A percentile compares a stretch with the other conserved stretches of the same genome.
phyloP scores from a whole-genome alignment of 2,113 vertebrate genomes.

The Gobiocypris rarus region DNA sequence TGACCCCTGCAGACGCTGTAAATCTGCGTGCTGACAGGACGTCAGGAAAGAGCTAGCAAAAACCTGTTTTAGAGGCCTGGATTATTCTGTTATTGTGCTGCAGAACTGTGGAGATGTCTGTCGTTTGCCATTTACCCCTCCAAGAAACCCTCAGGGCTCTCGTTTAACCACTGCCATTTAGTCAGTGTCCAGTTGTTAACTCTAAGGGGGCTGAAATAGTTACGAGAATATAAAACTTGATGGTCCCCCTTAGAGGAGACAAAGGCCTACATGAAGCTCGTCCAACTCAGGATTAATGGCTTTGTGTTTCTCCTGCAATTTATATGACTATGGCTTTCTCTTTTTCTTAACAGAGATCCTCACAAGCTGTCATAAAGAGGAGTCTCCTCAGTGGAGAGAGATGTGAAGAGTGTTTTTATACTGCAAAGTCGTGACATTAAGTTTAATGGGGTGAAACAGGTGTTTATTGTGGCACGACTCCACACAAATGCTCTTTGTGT shows the following conservation, averaged over 20 bases:
- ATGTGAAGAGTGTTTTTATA: constrained; percentile 11
- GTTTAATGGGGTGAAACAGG: constrained; percentile 22
- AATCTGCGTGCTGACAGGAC: not conserved
- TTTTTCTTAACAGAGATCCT: constrained; percentile 63
- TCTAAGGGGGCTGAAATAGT: constrained; percentile 75
- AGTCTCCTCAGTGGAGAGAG: not conserved
- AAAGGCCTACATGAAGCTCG: constrained; percentile 75
- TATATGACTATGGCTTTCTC: constrained; percentile 65
- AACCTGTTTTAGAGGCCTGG: constrained; percentile 45
- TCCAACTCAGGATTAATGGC: constrained; percentile 70
- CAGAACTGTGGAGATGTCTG: constrained; percentile 63
- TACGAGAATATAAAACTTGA: constrained; percentile 77
- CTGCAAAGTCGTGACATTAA: constrained; percentile 14
- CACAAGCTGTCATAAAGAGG: constrained; percentile 57
- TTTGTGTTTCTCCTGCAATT: constrained; percentile 71
- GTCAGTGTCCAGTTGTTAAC: constrained; percentile 74
- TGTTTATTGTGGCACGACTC: constrained; percentile 13
- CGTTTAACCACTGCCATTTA: constrained; percentile 58
- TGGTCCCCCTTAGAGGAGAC: constrained; percentile 75
- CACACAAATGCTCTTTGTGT: not conserved
- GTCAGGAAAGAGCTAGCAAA: constrained; percentile 51
- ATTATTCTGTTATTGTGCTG: constrained; percentile 62
- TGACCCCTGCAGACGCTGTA: constrained; percentile 30
- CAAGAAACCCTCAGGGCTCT: constrained; percentile 63
- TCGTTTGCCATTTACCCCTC: constrained; percentile 36